phyloP scores from a whole-genome alignment of 2,888 invertebrate species.

The Hymenopus coronatus region DNA sequence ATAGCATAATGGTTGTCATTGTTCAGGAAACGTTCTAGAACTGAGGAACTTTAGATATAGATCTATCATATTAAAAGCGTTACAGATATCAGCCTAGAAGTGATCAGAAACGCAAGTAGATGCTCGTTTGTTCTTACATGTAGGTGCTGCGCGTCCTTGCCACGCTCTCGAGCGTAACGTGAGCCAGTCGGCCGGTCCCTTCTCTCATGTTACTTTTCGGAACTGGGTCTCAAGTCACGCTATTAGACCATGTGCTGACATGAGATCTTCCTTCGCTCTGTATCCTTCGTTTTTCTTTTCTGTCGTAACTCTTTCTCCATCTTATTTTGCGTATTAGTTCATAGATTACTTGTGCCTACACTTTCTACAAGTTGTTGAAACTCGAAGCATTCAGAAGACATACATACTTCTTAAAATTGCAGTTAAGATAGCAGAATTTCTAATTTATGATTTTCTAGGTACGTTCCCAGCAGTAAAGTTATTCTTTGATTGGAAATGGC shows the following conservation, averaged over 20 bases:
- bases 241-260: background rate
- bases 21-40: too few species aligned
- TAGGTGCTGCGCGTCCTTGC: background rate
- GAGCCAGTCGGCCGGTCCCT: background rate
- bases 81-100: background rate
- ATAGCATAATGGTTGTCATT: too few species aligned
- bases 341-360: background rate
- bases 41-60: too few species aligned
- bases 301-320: background rate
- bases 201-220: background rate
- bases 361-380: background rate
- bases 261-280: background rate
- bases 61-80: too few species aligned
- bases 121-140: too few species aligned
- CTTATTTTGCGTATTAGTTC: background rate
- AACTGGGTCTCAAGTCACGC: background rate
- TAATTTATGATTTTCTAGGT: too few species aligned
- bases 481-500: too few species aligned
- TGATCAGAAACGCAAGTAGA: background rate
- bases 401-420: too few species aligned
- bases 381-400: too few species aligned
- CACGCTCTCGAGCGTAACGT: background rate
- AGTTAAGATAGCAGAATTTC: too few species aligned
- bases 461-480: too few species aligned
- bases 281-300: background rate